phyloP scores from a whole-genome alignment of 92 coral and sea anemone genomes.

The Diadumene lineata region DNA sequence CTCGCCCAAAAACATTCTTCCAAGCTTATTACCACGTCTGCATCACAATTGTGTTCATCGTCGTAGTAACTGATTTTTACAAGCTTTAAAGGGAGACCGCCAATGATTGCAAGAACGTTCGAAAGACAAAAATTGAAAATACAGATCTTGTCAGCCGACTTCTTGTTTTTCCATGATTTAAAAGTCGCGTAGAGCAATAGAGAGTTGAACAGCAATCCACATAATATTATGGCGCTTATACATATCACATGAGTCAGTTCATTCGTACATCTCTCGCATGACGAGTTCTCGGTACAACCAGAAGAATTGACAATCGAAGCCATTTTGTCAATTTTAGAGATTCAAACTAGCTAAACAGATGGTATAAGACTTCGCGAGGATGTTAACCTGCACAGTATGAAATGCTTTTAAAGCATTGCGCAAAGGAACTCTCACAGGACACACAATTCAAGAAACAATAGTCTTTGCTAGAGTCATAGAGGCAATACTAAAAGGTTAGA shows the following conservation, averaged over 20 bases:
- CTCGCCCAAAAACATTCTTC: neutral
- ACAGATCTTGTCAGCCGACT: constrained; percentile 3
- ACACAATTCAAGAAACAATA: too few species aligned
- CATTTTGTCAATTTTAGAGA: too few species aligned
- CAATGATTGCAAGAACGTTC: neutral
- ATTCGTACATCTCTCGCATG: neutral
- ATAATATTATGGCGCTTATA: neutral
- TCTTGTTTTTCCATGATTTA: constrained; percentile 9
- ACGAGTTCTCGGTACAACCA: neutral
- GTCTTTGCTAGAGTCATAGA: too few species aligned
- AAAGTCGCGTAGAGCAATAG: neutral
- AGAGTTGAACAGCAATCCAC: neutral
- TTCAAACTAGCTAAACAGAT: too few species aligned
- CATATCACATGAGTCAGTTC: neutral
- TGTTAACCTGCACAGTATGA: too few species aligned
- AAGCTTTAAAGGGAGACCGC: constrained; percentile 1
- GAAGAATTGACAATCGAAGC: neutral
- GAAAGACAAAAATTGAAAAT: neutral
- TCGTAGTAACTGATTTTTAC: neutral
- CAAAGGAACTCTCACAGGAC: too few species aligned
- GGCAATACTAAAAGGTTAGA: too few species aligned
- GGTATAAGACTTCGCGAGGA: too few species aligned
- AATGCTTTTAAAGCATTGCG: too few species aligned
- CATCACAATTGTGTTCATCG: neutral
- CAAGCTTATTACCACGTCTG: neutral